Evolutionary conservation across 2,797 vertebrate genomes (phyloP), one percentile per base, ranked within the genome.

Genomic region (Fundulus diaphanus): DNA sequence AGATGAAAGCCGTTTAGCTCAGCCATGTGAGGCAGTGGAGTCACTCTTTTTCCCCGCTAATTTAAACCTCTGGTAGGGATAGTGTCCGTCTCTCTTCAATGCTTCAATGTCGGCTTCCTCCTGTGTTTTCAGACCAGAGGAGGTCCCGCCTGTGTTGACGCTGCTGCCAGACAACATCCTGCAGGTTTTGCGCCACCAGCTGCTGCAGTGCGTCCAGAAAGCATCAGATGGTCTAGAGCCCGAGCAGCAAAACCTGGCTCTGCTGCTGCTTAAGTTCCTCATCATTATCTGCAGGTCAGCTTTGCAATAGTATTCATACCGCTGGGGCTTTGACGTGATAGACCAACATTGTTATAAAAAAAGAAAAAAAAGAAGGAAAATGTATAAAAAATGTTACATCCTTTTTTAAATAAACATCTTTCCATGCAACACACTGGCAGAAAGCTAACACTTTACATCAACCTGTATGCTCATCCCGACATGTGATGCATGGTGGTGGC

Each of bases 161-260:
- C 95, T 99, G 84, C 96, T 99, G 76, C 98, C 97, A 29, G 98
- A 99, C 93, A 98, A 98, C 93, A 97, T 99, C 92, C 95, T 99
- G 77, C 98, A 98, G 92, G 97, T 99, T 80, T 87, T 99, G 83
- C 96, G 97, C 76, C 95, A 97, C 59, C 98, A 99, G 92, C 93
- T 99, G 82, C 92, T 99, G 22, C 97, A 99, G 65, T 99, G 98
- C 68, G 97, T 99, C 86, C 97, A 99, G 92, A 99, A 99, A 91
- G 96, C 96, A 70, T 96, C 97, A 0, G 97, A 97, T 40, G 98
- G 98, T 3, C 89, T 99, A 86, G 98, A 99, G 85, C 96, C 96
- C 16, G 96, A 98, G 82, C 98, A 99, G 79, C 98, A 99, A 83
- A 92, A 95, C 63, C 89, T 99, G 70, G 96, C 97, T 1, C 86